Percentiles rank a stretch among this genome's conserved stretches.
Conservation (phyloP, 1,140 invertebrate species). For the Ephestia elutella region DNA sequence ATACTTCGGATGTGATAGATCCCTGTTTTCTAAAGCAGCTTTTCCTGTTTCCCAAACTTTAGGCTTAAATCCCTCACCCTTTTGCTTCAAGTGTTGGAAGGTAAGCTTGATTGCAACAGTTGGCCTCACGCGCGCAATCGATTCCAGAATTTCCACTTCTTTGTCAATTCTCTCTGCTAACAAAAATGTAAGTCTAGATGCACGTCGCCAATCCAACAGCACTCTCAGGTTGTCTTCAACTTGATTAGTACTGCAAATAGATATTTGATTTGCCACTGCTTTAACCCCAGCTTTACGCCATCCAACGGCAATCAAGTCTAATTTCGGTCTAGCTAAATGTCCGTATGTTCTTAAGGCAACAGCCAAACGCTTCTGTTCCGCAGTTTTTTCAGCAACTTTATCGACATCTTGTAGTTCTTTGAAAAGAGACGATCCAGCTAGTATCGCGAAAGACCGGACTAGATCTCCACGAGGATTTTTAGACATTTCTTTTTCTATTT, state of each 20-base stretch:
- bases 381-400: background rate
- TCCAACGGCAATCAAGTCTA: slow-evolving; percentile 31
- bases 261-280: slow-evolving; percentile 33
- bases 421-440: slow-evolving; percentile 4
- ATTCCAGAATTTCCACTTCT: slow-evolving; percentile 21
- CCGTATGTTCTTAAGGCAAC: slow-evolving; percentile 33
- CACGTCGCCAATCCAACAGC: slow-evolving; percentile 7
- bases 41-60: slow-evolving; percentile 34
- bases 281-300: slow-evolving; percentile 36
- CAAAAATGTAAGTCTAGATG: slow-evolving; percentile 21
- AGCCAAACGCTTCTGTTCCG: slow-evolving; percentile 12
- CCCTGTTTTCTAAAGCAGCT: slow-evolving; percentile 20
- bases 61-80: slow-evolving; percentile 18
- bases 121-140: slow-evolving; percentile 25
- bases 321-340: slow-evolving; percentile 26
- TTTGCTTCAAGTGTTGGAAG: slow-evolving; percentile 15
- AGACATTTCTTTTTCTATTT: slow-evolving; percentile 18
- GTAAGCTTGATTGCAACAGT: slow-evolving; percentile 28
- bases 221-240: background rate
- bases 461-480: slow-evolving; percentile 17
- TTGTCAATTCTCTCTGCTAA: slow-evolving; percentile 25
- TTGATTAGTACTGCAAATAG: slow-evolving; percentile 20
- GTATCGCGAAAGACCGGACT: slow-evolving; percentile 20
- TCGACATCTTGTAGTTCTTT: slow-evolving; percentile 10
- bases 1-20: background rate